These are phyloP conservation scores for Calcarius lapponicus DNA, from an alignment of 2,797 vertebrate genomes.

Conservation along the genomic window DNA sequence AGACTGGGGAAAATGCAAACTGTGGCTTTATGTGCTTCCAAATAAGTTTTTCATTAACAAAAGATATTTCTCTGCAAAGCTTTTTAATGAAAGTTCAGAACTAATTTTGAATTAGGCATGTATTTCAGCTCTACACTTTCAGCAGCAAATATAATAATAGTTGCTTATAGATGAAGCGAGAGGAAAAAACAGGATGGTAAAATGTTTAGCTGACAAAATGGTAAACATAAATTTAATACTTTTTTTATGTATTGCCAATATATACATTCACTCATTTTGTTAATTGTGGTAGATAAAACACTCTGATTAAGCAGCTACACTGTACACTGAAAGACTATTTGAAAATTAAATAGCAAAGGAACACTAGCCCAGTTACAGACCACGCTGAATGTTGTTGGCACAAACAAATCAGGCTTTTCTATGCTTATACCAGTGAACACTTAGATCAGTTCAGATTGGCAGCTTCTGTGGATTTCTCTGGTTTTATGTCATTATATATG, in stretches of 20 bases:
- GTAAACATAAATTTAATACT: slow-evolving; percentile 71
- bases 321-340: slow-evolving; percentile 68
- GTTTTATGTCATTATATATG: slow-evolving; percentile 80
- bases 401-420: slow-evolving; percentile 76
- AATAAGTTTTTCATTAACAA: slow-evolving; percentile 72
- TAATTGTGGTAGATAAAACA: slow-evolving; percentile 74
- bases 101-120: slow-evolving; percentile 68
- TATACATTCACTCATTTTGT: slow-evolving; percentile 73
- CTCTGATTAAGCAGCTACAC: slow-evolving; percentile 73
- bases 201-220: slow-evolving; percentile 73
- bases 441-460: slow-evolving; percentile 79
- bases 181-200: slow-evolving; percentile 67
- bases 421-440: slow-evolving; percentile 48
- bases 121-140: slow-evolving; percentile 61
- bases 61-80: slow-evolving; percentile 68
- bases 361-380: slow-evolving; percentile 75
- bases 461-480: slow-evolving; percentile 76
- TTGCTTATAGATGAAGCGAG: slow-evolving; percentile 67
- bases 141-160: slow-evolving; percentile 72
- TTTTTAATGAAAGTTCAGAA: slow-evolving; percentile 72
- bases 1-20: slow-evolving; percentile 70
- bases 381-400: slow-evolving; percentile 78
- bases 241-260: slow-evolving; percentile 65
- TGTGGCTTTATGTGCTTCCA: slow-evolving; percentile 65
- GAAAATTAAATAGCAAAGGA: slow-evolving; percentile 71